Base-by-base conservation (phyloP, 1,140 invertebrate genomes). In the Pseudomyrmex cubaensis region DNA sequence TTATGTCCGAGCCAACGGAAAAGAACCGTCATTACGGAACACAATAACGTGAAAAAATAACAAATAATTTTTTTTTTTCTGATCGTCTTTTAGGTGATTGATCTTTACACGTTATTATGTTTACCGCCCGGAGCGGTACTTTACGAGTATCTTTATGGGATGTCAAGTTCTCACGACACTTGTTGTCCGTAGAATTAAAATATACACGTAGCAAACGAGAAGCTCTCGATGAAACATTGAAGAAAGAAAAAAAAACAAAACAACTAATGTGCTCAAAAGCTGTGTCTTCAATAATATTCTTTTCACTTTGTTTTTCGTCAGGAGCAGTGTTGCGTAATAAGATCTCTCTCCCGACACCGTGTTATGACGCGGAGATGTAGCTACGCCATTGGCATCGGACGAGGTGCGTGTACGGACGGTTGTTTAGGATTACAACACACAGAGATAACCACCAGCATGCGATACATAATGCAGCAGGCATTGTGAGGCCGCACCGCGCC, bases 381-480 rank as follows among this genome's bases (percentile, higher is more conserved):
- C 57, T 76, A 76, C 82, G 85, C 83, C 86, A 57, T 82, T 87
- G 83, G 59, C 48, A 82, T 52, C 64, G 78, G 77, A 84, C 48
- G 62, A 87, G 64, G 76, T 82, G 86, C 85, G 78, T 75, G 88
- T 88, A 87, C 83, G 83, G 86, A 89, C 75, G 85, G 74, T 91
- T 89, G 85, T 87, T 91, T 88, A 86, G 91, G 90, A 91, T 91
- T 91, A 90, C 88, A 90, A 91, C 87, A 90, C 78, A 88, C 78
- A 88, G 66, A 89, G 85, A 87, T 85, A 87, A 90, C 87, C 82
- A 86, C 85, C 83, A 77, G 86, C 87, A 86, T 86, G 87, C 91
- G 87, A 93, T 93, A 92, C 91, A 93, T 93, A 93, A 93, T 93
- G 92, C 93, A 93, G 88, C 52, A 92, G 91, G 92, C 90, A 93